These are phyloP conservation scores for Mylabris sibirica DNA, from an alignment of 2,888 invertebrate species.

Conservation along the genomic window DNA sequence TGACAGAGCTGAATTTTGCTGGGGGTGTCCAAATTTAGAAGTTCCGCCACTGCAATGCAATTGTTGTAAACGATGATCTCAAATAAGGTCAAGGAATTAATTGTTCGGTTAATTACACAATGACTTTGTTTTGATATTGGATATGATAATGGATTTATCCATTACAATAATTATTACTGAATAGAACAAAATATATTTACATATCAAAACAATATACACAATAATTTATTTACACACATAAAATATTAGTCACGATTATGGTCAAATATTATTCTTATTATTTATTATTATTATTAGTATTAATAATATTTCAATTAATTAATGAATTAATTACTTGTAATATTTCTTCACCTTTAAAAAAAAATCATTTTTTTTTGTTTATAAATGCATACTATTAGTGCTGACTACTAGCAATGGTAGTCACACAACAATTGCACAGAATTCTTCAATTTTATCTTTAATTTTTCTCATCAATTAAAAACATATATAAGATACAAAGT, in stretches of 20 bases:
- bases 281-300: constrained; percentile 27
- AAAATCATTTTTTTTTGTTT: constrained; percentile 23
- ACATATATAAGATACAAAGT: constrained; percentile 73
- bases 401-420: constrained; percentile 45
- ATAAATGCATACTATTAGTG: constrained; percentile 54
- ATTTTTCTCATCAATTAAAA: constrained; percentile 58
- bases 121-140: neutral
- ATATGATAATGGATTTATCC: constrained; percentile 28
- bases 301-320: constrained; percentile 28
- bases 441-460: constrained; percentile 49
- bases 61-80: neutral
- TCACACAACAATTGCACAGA: constrained; percentile 61
- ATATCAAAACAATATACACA: constrained; percentile 64
- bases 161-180: constrained; percentile 59
- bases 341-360: neutral
- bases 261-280: constrained; percentile 41
- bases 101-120: neutral
- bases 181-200: constrained; percentile 64
- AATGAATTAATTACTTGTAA: neutral
- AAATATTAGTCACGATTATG: constrained; percentile 58
- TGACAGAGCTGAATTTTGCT: too few relatives aligned
- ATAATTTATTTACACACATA: constrained; percentile 62
- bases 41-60: too few relatives aligned
- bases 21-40: too few relatives aligned
- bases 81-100: neutral